Evolutionary conservation across 1,140 invertebrate genomes (phyloP), one percentile per base, ranked within the genome.

Genomic region (Muscidifurax raptorellus): DNA sequence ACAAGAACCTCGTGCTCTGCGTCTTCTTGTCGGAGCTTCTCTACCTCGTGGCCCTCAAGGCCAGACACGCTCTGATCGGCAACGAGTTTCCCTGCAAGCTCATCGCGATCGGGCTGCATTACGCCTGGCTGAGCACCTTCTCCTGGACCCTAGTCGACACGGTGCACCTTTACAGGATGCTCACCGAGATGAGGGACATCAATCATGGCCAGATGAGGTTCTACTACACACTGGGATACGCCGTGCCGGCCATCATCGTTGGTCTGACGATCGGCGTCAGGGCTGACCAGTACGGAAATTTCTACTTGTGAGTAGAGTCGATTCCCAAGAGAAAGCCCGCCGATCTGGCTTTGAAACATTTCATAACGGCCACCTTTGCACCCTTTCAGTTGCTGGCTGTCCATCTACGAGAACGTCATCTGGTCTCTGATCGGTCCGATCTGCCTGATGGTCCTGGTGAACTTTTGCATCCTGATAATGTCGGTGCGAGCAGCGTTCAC

Each of bases 201-300:
- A 99, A 99, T 93, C 97, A 98, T 90, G 98, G 98, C 0, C 96
- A 96, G 52, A 98, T 99, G 95, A 95, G 97, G 82, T 98, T 98
- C 90, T 99, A 99, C 90, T 98, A 98, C 89, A 96, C 97, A n/a
- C 94, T 98, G 88, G 98, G 98, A 10, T 99, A 99, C 90, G 98
- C 97, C n/a, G 94, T 98, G 71, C 98, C 98, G 4, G 98, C 98
- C 4, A 95, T 99, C 47, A 96, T 98, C 72, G 97, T 99, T 7
- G 97, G 97, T 64, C 93, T 99, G 9, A 96, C 98, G 30, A 97
- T 99, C 25, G 98, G 98, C 0, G 97, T 99, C 0, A 94, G 98
- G 71, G 97, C 97, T n/a, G 97, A 99, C 90, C 97, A 98, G 90
- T 99, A 99, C 91, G 98, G 98, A 85, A 98, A 98, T 90, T 96